Evolutionary conservation across 2,797 vertebrate species (phyloP).

Genomic region (Sebastolobus alascanus): DNA sequence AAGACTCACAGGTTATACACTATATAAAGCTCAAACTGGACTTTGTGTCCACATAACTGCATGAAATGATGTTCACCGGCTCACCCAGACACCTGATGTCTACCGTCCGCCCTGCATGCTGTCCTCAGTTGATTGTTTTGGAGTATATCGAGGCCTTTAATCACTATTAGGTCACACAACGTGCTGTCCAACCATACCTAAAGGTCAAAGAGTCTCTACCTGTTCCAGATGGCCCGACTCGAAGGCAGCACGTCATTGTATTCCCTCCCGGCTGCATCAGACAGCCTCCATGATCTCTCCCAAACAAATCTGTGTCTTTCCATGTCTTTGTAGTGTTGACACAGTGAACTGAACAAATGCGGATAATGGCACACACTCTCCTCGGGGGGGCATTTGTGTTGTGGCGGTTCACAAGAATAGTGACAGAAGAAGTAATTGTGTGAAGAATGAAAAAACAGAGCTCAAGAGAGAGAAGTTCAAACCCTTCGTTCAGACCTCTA

Average conservation of each 20-base stretch:
- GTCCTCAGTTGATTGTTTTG: neutral
- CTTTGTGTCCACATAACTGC: neutral
- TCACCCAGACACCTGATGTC: too few relatives aligned
- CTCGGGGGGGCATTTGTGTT: neutral
- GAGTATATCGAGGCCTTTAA: neutral
- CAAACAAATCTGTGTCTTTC: neutral
- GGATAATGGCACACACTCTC: neutral
- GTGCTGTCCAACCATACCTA: neutral
- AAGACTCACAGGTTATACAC: neutral
- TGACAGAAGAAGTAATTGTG: neutral
- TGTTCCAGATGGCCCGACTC: slow-evolving; percentile 3
- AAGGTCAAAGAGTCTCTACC: neutral
- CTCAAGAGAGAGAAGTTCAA: neutral
- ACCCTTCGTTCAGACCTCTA: neutral
- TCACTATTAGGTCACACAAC: neutral
- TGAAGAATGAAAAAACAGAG: neutral
- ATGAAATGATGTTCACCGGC: too few relatives aligned
- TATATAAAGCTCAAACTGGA: neutral
- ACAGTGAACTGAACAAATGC: neutral
- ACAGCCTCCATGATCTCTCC: neutral
- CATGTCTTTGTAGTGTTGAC: neutral
- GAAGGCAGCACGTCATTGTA: neutral
- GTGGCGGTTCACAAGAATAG: neutral
- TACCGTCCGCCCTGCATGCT: neutral
- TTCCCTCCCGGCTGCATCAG: neutral